Base-by-base conservation (phyloP, 2,888 invertebrate species). In the Ceriagrion tenellum region DNA sequence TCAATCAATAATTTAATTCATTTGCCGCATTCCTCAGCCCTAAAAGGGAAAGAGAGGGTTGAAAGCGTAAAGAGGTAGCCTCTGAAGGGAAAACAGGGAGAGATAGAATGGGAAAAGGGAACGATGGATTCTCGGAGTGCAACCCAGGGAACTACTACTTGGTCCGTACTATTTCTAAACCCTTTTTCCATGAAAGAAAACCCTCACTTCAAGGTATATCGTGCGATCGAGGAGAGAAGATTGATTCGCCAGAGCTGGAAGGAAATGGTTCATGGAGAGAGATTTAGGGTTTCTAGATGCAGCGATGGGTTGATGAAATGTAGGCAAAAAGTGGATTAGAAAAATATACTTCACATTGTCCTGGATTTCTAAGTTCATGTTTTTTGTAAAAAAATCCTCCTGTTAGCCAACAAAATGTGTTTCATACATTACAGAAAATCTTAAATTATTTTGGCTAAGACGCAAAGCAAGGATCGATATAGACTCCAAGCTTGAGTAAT, bases 1-100 rank as follows among this genome's bases (percentile, higher is more conserved):
- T 16, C 30, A 35, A 81, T 81, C 81, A 35, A 81, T 81, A 81
- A 81, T 81, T 81, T 23, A 81, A 81, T 35, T 81, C 81, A 81
- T 30, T 35, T 18, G 30, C 35, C 81, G 81, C 13, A 81, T 81
- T 35, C 81, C 81, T 3, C 26, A 69, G 26, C 69, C 59, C 20
- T 23, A 26, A 26, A 0, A 6, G 69, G 69, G n/a, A 40, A 88
- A 20, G 89, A 20, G 47, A 89, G 16, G 13, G 30, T 20, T 89
- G 55, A 89, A 89, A 89, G 89, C 30, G n/a, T n/a, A n/a, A 26
- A 35, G 16, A 81, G 81, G 16, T 13, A 16, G 13, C 35, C 13
- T 81, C 13, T 8, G 18, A 35, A 81, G 35, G 35, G 35, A 55
- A 55, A 89, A 55, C 55, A 89, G 89, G 8, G 89, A 0, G 55